Base-by-base conservation (phyloP, 2,888 invertebrate genomes). In the Eumacrocentrus americanus region DNA sequence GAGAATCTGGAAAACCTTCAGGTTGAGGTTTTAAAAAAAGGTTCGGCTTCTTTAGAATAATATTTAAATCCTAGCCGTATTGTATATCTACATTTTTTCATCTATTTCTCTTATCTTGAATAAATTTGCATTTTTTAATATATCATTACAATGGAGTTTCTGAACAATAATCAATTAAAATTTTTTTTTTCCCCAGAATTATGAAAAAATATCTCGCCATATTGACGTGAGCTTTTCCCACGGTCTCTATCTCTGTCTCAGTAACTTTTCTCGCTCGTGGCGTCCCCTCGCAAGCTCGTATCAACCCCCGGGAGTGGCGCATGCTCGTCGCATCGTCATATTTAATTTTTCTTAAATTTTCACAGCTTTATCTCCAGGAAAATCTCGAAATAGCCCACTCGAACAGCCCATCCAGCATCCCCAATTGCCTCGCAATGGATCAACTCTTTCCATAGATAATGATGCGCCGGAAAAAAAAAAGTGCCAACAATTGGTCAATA, bases 331-430 rank as follows among this genome's bases (percentile, higher is more conserved):
- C 61, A 68, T 70, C 76, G 75, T 73, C 76, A 76, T 76, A 76
- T 77, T 77, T 71, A 76, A 78, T 78, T 78, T 76, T 76, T 77
- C 71, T 61, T 60, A 69, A 76, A 73, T 75, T 74, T 76, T 73
- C 69, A 34, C 62, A 57, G 40, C 34, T 58, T 47, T 51, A 29
- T 29, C 25, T 23, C 12, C 3, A 56, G 40, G 52, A 44, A 57
- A 48, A 44, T 14, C 12, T 22, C 25, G 34, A 54, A 46, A 54
- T 29, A 29, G 4, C 29, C 29, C 29, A 29, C 29, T 7, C 12
- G n/a, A 1, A 9, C 12, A 14, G 0, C 4, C 1, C 5, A 9
- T 34, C 18, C 22, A 9, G 3, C n/a, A 16, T 4, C 11, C 38
- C 7, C 3, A 29, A 11, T 9, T 16, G n/a, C n/a, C n/a, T n/a